Base-by-base conservation (phyloP, 30 jellyfish, hydroid and myxozoan species). In the Hydra vulgaris region DNA sequence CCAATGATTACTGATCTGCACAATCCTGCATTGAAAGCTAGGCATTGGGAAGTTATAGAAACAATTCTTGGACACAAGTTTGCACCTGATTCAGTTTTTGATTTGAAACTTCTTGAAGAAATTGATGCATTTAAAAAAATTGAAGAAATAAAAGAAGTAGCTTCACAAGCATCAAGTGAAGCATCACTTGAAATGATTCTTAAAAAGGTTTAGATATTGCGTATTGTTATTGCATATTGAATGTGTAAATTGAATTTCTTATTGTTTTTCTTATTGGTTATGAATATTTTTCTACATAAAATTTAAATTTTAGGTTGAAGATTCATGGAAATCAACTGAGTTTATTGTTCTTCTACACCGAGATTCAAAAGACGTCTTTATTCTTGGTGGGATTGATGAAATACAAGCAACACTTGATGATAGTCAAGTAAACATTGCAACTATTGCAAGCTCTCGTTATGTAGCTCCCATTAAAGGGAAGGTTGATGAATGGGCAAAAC, bases 141-240 rank as follows among this genome's bases (percentile, higher is more conserved):
- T 27, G 96, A 94, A 80, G 90, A 87, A 56, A 87, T 94, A 20
- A 96, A 94, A 74, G 99, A 94, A 53, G 79, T 94, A 15, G 84
- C 99, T 0, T 89, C 96, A 18, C 99, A 94, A 73, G 99, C 99
- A 77, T 94, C 99, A 26, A 88, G 99, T 74, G 99, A 94, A 76
- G 88, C 96, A 1, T 94, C 99, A 0, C 83, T 94, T 70, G 99
- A 94, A 88, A 94, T 88, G 19, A 94, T 94, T 15, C 93, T 94
- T 53, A 94, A 85, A 76, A 94, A 94, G 96, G 99, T 88, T 68
- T 15, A 20, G 27, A n/a, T 3, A 68, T 26, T 8, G 7, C 21
- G 5, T 40, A 40, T 40, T 12, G 76, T 69, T 69, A 69, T 69
- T 5, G 76, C 7, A 23, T 3, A 5, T 40, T 3, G 61, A 40